These are phyloP conservation scores for Dipodomys ordii DNA, from an alignment of 2,113 vertebrate genomes.

Conservation along the genomic window DNA sequence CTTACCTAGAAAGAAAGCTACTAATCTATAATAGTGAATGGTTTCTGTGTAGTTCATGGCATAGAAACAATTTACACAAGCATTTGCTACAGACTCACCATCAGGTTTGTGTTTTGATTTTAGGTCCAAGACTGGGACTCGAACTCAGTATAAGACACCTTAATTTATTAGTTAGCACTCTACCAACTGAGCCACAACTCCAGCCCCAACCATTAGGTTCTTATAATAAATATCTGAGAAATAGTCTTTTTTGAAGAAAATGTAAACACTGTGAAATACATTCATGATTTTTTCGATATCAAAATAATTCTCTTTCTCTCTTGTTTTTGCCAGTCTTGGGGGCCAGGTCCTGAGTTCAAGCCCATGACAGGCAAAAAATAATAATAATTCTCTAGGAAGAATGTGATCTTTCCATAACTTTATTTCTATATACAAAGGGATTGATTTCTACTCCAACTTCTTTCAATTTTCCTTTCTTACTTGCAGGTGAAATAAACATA, in stretches of 20 bases:
- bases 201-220: too few relatives aligned
- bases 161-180: too few relatives aligned
- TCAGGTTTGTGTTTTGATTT: background rate
- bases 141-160: too few relatives aligned
- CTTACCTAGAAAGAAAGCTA: background rate
- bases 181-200: too few relatives aligned
- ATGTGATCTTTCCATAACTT: too few relatives aligned
- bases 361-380: too few relatives aligned
- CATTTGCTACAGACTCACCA: background rate
- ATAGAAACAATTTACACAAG: background rate
- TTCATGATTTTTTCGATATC: background rate
- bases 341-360: too few relatives aligned
- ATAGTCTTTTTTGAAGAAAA: background rate
- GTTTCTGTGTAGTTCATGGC: background rate
- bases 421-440: background rate
- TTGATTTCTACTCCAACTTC: background rate
- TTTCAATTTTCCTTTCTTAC: background rate
- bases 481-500: background rate
- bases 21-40: background rate
- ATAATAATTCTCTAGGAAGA: too few relatives aligned
- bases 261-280: background rate
- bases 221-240: background rate
- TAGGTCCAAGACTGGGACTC: too few relatives aligned
- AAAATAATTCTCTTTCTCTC: background rate
- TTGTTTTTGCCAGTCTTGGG: too few relatives aligned